Evolutionary conservation across 1,140 invertebrate genomes (phyloP).

Genomic region (Ylistrum balloti): DNA sequence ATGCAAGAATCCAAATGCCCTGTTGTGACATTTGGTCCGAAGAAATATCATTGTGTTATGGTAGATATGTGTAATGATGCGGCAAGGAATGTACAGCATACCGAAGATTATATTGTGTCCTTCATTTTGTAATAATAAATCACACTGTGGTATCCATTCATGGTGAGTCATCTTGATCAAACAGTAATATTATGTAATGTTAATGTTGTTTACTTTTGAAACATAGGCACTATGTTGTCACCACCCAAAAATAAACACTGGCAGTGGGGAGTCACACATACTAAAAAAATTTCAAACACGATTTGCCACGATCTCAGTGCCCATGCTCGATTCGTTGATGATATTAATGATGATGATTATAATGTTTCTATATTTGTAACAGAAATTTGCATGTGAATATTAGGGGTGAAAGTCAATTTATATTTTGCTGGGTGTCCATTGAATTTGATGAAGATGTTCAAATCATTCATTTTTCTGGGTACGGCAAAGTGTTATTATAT

Average conservation of each 20-base stretch:
- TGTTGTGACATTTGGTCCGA: background rate
- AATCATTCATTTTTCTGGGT: background rate
- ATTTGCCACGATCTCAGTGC: constrained; percentile 37
- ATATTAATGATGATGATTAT: constrained; percentile 22
- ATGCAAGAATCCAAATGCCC: constrained; percentile 7
- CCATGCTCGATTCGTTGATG: constrained; percentile 31
- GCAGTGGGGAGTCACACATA: background rate
- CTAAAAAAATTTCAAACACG: background rate
- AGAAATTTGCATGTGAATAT: constrained; percentile 30
- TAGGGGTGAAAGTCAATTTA: background rate
- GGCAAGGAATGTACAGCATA: background rate
- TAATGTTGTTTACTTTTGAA: constrained; percentile 5
- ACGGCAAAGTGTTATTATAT: constrained; percentile 30
- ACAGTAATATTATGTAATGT: constrained; percentile 29
- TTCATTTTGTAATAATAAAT: background rate
- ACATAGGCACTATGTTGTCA: background rate
- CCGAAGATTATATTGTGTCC: constrained; percentile 25
- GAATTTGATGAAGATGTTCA: constrained; percentile 43
- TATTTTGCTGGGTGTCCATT: background rate
- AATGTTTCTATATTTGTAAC: constrained; percentile 40
- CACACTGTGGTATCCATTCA: background rate
- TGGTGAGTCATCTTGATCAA: constrained; percentile 18
- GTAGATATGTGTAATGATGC: constrained; percentile 5
- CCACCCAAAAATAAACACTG: constrained; percentile 11
- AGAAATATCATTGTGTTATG: background rate